phyloP scores from a whole-genome alignment of 2,113 vertebrate genomes.

The Garra rufa region DNA sequence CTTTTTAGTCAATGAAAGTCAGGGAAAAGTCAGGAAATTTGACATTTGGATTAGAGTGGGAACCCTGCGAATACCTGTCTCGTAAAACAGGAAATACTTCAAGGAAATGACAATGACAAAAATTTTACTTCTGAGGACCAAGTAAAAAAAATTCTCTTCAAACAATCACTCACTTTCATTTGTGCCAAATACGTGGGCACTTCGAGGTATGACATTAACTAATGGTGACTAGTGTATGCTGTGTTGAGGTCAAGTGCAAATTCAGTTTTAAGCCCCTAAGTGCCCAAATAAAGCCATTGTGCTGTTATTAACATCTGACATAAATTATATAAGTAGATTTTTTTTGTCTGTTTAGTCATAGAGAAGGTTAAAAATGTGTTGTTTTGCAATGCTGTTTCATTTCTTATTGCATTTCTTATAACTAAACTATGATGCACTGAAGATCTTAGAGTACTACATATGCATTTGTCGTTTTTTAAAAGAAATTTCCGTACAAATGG shows the following conservation, averaged over 20 bases:
- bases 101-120: no score
- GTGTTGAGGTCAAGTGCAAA: neutral
- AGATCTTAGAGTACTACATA: neutral
- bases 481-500: neutral
- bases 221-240: neutral
- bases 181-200: neutral
- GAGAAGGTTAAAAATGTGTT: neutral
- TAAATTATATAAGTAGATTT: neutral
- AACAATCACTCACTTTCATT: neutral
- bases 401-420: neutral
- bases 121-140: neutral
- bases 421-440: neutral
- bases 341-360: neutral
- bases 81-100: no score
- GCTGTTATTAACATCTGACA: neutral
- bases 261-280: neutral
- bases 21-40: no score
- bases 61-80: no score
- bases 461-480: neutral
- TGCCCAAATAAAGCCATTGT: neutral
- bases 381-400: neutral
- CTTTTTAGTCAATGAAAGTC: no score
- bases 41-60: no score
- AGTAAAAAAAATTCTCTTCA: neutral
- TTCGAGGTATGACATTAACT: neutral